phyloP scores from a whole-genome alignment of 2,113 vertebrate species.

The Callionymus lyra region DNA sequence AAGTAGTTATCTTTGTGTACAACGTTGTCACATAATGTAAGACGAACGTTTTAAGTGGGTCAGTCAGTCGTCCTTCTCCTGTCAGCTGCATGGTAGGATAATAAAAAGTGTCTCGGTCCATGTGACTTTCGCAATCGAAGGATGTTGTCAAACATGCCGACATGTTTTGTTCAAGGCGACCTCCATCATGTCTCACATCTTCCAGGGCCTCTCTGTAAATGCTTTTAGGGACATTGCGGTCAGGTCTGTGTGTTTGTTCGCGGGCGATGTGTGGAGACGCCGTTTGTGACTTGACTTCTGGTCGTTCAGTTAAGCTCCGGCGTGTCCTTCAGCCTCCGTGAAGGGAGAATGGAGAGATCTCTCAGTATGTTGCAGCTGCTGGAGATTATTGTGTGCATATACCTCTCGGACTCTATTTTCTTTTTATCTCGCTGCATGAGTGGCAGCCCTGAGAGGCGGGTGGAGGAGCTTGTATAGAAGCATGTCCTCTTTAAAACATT shows the following conservation, averaged over 20 bases:
- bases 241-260: conserved; percentile 17
- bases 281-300: conserved; percentile 39
- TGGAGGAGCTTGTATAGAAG: too few relatives aligned
- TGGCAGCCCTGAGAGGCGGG: too few relatives aligned
- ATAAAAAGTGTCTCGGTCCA: too few relatives aligned
- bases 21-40: too few relatives aligned
- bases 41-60: too few relatives aligned
- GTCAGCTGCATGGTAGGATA: too few relatives aligned
- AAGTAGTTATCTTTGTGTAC: too few relatives aligned
- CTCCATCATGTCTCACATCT: conserved; percentile 7
- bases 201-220: conserved; percentile 8
- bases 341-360: conserved; percentile 4
- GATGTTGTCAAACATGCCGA: conserved; percentile 3
- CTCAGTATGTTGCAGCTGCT: conserved; percentile 8
- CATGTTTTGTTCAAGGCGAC: conserved; percentile 7
- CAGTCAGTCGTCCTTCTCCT: too few relatives aligned
- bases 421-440: too few relatives aligned
- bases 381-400: conserved; percentile 5
- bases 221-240: conserved; percentile 17
- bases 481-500: too few relatives aligned
- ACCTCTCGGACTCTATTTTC: too few relatives aligned
- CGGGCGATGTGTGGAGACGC: conserved; percentile 15
- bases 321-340: conserved; percentile 15
- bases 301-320: conserved; percentile 38
- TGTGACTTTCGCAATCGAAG: too few relatives aligned